Percentiles rank a stretch among this genome's conserved stretches.
Conservation (phyloP, 1,140 invertebrate genomes). For the Elysia chlorotica region DNA sequence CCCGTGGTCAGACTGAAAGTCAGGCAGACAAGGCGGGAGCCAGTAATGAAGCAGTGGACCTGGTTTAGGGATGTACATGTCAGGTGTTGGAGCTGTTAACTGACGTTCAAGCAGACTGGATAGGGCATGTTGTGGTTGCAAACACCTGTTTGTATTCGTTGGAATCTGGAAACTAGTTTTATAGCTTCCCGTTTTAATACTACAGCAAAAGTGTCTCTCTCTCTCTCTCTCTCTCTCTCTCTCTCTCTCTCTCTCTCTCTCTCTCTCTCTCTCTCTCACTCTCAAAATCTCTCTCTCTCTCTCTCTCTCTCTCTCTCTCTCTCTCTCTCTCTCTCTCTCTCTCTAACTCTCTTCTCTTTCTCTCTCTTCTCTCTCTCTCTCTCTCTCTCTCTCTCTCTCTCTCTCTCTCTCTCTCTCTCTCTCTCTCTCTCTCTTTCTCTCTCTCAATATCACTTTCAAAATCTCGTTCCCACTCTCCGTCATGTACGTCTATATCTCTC, state of each 20-base stretch:
- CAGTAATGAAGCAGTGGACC: no score
- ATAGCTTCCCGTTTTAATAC: no score
- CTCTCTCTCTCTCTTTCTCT: not conserved
- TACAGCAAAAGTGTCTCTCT: no score
- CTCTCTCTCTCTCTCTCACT: not conserved
- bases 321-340: not conserved
- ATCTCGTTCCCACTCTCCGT: not conserved
- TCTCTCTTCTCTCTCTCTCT: not conserved
- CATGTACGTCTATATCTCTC: not conserved
- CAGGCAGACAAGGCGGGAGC: no score
- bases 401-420: not conserved
- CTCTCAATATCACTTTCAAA: not conserved
- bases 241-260: not conserved
- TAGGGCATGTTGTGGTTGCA: no score
- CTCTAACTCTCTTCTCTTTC: not conserved
- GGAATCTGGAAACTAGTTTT: no score
- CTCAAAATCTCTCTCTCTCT: not conserved
- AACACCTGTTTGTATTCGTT: no score
- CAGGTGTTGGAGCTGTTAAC: no score
- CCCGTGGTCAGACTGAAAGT: no score
- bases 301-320: not conserved
- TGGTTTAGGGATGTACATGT: no score
- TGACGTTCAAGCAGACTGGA: no score
- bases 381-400: not conserved
- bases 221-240: not conserved